phyloP scores from a whole-genome alignment of 2,113 vertebrate species.

The Microcebus jonahi region DNA sequence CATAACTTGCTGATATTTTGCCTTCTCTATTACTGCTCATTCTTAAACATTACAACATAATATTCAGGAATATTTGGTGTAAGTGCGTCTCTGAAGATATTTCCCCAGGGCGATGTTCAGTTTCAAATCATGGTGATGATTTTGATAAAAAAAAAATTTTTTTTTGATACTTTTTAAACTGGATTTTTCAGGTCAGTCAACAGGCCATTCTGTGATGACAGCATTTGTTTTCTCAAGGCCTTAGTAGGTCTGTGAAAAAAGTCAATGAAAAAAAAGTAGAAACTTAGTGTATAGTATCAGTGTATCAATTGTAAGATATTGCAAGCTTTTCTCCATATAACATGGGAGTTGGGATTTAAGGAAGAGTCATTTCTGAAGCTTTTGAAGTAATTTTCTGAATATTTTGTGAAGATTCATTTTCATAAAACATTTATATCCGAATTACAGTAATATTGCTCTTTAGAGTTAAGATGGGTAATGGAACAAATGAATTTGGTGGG shows the following conservation, averaged over 20 bases:
- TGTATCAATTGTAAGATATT: background rate
- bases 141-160: background rate
- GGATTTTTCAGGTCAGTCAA: background rate
- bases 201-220: background rate
- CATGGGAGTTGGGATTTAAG: background rate
- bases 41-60: constrained; percentile 17
- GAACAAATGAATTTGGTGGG: background rate
- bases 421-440: background rate
- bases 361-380: background rate
- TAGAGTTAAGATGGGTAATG: background rate
- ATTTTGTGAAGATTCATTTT: constrained; percentile 21
- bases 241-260: background rate
- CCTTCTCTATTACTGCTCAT: background rate
- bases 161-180: background rate
- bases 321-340: background rate
- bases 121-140: constrained; percentile 11
- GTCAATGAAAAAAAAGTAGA: background rate
- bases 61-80: constrained; percentile 4
- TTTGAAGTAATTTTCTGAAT: constrained; percentile 4
- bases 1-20: constrained; percentile 22
- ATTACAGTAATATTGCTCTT: background rate
- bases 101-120: background rate
- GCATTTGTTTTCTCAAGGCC: background rate
- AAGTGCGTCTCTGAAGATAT: background rate
- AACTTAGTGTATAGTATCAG: background rate